phyloP scores from a whole-genome alignment of 2,888 invertebrate genomes.

The Watsonalla cultraria region DNA sequence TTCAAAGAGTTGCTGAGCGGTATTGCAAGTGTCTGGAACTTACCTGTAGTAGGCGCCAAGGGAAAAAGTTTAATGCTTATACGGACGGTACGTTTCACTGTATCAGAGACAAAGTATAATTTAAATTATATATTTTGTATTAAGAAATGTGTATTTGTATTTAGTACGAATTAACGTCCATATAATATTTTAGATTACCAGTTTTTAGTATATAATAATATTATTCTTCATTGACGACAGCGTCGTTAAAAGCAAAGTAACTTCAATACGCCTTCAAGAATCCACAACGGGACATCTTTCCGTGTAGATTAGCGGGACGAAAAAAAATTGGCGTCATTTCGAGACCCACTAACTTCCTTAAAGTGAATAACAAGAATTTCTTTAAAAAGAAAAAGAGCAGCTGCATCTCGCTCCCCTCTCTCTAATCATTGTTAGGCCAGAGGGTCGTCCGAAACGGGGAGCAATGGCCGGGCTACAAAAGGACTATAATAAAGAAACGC shows the following conservation, averaged over 20 bases:
- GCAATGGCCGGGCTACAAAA: conserved; percentile 58
- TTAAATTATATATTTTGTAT: neutral
- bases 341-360: conserved; percentile 50
- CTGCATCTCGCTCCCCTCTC: conserved; percentile 68
- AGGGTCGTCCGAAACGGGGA: conserved; percentile 70
- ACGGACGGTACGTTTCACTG: conserved; percentile 57
- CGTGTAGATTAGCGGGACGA: conserved; percentile 6
- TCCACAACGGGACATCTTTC: no score
- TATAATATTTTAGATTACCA: no score
- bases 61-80: conserved; percentile 56
- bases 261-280: no score
- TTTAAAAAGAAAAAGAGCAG: conserved; percentile 67
- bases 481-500: conserved; percentile 51
- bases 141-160: no score
- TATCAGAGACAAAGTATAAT: conserved; percentile 31
- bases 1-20: conserved; percentile 29
- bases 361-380: conserved; percentile 43
- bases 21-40: conserved; percentile 35
- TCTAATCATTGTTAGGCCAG: conserved; percentile 69
- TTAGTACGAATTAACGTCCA: no score
- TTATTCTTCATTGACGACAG: no score
- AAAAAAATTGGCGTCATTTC: conserved; percentile 34
- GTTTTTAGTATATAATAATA: no score
- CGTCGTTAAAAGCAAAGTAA: no score
- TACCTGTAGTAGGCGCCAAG: conserved; percentile 27